phyloP scores from a whole-genome alignment of 2,797 vertebrate species.

The Acrossocheilus fasciatus region DNA sequence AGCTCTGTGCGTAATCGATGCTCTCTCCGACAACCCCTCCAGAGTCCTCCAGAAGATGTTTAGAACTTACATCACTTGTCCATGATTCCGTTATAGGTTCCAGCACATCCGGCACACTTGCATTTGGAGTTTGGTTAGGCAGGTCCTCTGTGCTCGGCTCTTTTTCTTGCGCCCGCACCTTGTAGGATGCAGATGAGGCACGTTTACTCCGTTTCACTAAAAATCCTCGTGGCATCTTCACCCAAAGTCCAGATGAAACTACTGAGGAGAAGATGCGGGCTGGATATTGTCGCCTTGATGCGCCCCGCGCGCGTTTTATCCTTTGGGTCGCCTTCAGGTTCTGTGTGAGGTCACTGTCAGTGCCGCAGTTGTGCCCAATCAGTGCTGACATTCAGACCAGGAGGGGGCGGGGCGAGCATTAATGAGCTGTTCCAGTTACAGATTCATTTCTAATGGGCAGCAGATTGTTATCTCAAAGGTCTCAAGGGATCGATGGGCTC shows the following conservation, averaged over 20 bases:
- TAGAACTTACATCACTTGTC: constrained; percentile 62
- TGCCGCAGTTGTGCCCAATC: constrained; percentile 63
- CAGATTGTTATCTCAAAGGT: constrained; percentile 46
- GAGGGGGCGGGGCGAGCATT: constrained; percentile 58
- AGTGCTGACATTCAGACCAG: constrained; percentile 44
- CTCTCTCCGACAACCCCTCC: constrained; percentile 59
- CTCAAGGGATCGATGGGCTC: constrained; percentile 34
- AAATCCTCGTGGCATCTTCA: constrained; percentile 91
- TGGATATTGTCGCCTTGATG: constrained; percentile 48
- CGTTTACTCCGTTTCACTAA: constrained; percentile 91
- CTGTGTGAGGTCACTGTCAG: constrained; percentile 59
- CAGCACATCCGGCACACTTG: constrained; percentile 32
- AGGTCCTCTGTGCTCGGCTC: constrained; percentile 27
- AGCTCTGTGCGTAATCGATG: constrained; percentile 62
- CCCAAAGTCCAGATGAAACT: constrained; percentile 28
- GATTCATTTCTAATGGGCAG: constrained; percentile 53
- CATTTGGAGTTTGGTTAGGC: constrained; percentile 40
- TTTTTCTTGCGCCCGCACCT: constrained; percentile 70
- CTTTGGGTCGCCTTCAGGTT: constrained; percentile 57
- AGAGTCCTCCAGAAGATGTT: constrained; percentile 70
- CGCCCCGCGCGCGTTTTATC: constrained; percentile 63
- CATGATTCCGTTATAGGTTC: constrained; percentile 66
- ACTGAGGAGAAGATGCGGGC: constrained; percentile 42
- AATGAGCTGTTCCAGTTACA: constrained; percentile 54
- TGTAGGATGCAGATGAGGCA: constrained; percentile 79